Evolutionary conservation across 2,888 invertebrate species (phyloP).

Genomic region (Ophioninae sp.): DNA sequence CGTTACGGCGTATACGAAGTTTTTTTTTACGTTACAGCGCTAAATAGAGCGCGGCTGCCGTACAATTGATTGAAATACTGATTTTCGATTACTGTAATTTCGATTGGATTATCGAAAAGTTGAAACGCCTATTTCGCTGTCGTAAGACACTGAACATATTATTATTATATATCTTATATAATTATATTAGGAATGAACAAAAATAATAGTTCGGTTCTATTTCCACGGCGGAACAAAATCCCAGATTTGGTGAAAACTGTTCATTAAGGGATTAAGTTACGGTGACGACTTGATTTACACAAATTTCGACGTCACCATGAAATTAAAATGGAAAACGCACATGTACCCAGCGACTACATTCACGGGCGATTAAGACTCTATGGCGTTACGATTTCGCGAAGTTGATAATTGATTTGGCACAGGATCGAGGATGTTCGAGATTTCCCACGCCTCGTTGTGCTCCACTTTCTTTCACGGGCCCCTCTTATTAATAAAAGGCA

Average conservation of each 20-base stretch:
- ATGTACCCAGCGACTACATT: background rate
- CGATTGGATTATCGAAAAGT: background rate
- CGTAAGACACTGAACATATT: background rate
- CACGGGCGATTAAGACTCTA: background rate
- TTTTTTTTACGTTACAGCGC: background rate
- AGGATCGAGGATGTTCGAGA: background rate
- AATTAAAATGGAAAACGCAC: no score
- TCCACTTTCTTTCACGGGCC: constrained; percentile 15
- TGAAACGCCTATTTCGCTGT: background rate
- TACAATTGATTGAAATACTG: background rate
- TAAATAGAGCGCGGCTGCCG: constrained; percentile 8
- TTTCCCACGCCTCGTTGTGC: constrained; percentile 7
- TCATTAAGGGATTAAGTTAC: no score
- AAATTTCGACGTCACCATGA: no score
- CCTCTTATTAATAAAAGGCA: background rate
- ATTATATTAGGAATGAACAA: background rate
- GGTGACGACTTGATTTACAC: no score
- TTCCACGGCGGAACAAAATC: background rate
- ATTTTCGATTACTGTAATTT: background rate
- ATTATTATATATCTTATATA: background rate
- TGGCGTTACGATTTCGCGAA: background rate
- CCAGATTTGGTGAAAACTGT: no score
- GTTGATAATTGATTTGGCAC: constrained; percentile 11
- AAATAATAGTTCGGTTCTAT: background rate
- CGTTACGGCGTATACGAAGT: constrained; percentile 4